Base-by-base conservation (phyloP, 2,797 vertebrate genomes). In the Somateria mollissima region DNA sequence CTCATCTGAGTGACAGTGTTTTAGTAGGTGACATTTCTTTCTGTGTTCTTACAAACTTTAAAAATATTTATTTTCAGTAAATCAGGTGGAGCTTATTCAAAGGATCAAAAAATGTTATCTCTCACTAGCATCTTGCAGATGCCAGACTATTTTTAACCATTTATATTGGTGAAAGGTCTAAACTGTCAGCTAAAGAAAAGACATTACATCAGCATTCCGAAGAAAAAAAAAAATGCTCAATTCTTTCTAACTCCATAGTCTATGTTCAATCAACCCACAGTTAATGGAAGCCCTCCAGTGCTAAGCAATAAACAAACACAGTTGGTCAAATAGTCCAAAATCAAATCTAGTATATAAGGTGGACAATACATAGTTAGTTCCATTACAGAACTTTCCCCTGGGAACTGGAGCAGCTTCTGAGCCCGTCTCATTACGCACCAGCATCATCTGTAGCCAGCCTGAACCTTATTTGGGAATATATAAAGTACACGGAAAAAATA, bases 391-490 rank as follows among this genome's bases (percentile, higher is more conserved):
- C 95, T 93, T 96, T 99, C 99, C 98, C 98, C 89, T 96, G 99
- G 98, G 99, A 98, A 96, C 97, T 97, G 97, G 97, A 98, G 98
- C 96, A 90, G 98, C 98, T 97, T 98, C 98, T 97, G 97, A 99
- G 98, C 96, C 97, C 6, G 89, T 98, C 98, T 99, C 98, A 99
- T 99, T 99, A 99, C 98, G 90, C 97, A 97, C 98, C 98, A 98
- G 98, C 98, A 99, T 99, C 99, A 99, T 99, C 98, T 99, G 98
- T 98, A 98, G 98, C 98, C 97, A 98, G 98, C 88, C 98, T 98
- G 97, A 98, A 98, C 98, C 98, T 98, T 99, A 98, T 99, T 98
- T 99, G 98, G 98, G 98, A 99, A 99, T 98, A 98, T 98, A 98
- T 98, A 98, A 99, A 99, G 98, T 98, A 98, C 98, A 98, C 87